Evolutionary conservation across 2,797 vertebrate genomes (phyloP), one percentile per base, ranked within the genome.

Genomic region (Parotocinclus haroldoi): DNA sequence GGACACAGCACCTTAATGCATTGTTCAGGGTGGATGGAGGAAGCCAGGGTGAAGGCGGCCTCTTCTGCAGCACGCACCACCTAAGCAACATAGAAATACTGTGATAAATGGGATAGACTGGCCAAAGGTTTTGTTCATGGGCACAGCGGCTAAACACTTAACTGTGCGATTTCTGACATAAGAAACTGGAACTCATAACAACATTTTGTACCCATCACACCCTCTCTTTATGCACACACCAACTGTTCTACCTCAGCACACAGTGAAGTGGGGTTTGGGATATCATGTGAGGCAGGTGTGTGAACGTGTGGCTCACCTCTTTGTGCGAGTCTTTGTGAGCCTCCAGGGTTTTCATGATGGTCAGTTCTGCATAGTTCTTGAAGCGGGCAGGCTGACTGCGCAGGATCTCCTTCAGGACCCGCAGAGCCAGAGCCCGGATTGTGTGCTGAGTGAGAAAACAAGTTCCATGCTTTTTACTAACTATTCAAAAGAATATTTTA

Each of bases 281-380:
- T 27, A 2, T 27, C 27, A 27, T 2, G 27, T 5, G 5, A 2
- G 5, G 27, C 40, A 42, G 40, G 10, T 42, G 40, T 42, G 40
- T 27, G 27, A 2, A 42, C 17, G 42, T 69, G 7, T 37, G 4
- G 3, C 89, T 86, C 60, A 95, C 95, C 93, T 98, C 96, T 78
- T 98, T 98, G 81, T 98, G 95, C 0, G 92, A 92, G 81, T 98
- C 96, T 80, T 94, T 97, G 75, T 98, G 96, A 5, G 95, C 95
- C 89, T 98, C 96, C 84, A 98, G 90, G 0, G 93, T 96, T 84
- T 98, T 98, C 94, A 98, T 98, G 84, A 98, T 95, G 14, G 96
- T 98, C 69, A 98, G 72, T 79, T 98, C 96, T 0, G 95, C 95
- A 0, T 98, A 98, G 87, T 98, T 97, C 81, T 96, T 98, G 76